Base-by-base conservation (phyloP, 2,797 vertebrate species). In the Psittacula derbiana region DNA sequence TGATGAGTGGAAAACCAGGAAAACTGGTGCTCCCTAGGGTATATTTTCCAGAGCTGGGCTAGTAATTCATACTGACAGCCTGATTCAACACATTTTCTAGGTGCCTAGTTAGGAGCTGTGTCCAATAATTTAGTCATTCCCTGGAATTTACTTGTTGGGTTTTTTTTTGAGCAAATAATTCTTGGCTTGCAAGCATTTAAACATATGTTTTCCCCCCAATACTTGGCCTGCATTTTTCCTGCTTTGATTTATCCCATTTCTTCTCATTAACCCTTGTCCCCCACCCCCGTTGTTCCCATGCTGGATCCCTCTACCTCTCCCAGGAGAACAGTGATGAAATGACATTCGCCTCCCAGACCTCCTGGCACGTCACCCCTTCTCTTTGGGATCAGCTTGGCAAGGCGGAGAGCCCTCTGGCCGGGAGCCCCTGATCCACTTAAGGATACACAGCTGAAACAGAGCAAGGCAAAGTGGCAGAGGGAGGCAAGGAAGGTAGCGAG, bases 321-420 rank as follows among this genome's bases (percentile, higher is more conserved):
- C 60, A 53, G 65, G 93, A 95, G 90, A 90, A 6, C 65, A 55
- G 83, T 86, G 82, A 83, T 93, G 95, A 97, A 93, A 91, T 83
- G 91, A 84, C 91, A 96, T 84, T 93, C 17, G 2, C 85, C 78
- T 95, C 86, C 52, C 90, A 94, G 95, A 81, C 78, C 88, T 94
- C 90, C 92, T 95, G 95, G 95, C 95, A 96, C 94, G 91, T 91
- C 91, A 97, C 52, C 78, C 80, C 50, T 91, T 82, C 87, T 85
- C 81, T 46, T 70, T 19, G 19, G 91, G 92, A 93, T 84, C 89
- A 44, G 83, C 86, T 83, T 15, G 7, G 66, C 12, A 0, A 92
- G 91, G 92, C 85, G 65, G 58, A 90, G 91, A 91, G 92, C 80
- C 85, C 85, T 94, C 89, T 96, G 96, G 89, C 92, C 76, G 44